Percentiles rank a stretch among this genome's conserved stretches.
These are phyloP conservation scores for Drosophila pectinifera DNA, from an alignment of 1,140 invertebrate genomes.

Conservation along the genomic window DNA sequence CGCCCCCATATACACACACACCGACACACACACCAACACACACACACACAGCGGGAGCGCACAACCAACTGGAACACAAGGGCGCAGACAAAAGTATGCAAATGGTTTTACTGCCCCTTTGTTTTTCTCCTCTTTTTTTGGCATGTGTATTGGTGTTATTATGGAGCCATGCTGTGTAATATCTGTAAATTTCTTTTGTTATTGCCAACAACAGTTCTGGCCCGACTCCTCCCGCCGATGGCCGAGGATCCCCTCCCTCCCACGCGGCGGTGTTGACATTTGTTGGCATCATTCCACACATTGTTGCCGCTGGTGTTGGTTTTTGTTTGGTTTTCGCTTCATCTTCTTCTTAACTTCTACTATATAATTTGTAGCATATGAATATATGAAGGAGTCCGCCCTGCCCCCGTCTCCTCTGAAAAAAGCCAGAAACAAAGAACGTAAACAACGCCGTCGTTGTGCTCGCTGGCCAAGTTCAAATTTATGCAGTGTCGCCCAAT, in stretches of 20 bases:
- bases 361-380: conserved; percentile 84
- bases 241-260: conserved; percentile 14
- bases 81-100: conserved; percentile 62
- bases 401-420: neutral
- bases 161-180: conserved; percentile 83
- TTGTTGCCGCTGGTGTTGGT: conserved; percentile 80
- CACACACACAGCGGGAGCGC: conserved; percentile 1
- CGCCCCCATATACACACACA: conserved; percentile 60
- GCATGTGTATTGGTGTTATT: conserved; percentile 76
- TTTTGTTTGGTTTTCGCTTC: conserved; percentile 76
- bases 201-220: conserved; percentile 78
- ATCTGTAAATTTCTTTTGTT: conserved; percentile 84
- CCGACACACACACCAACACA: conserved; percentile 17
- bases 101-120: conserved; percentile 81
- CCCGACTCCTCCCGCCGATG: neutral
- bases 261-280: conserved; percentile 71
- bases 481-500: conserved; percentile 83
- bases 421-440: conserved; percentile 40
- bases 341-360: conserved; percentile 81
- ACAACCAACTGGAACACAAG: conserved; percentile 12
- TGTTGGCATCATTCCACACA: conserved; percentile 82
- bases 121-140: conserved; percentile 53
- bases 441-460: conserved; percentile 57
- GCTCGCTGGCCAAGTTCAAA: conserved; percentile 73
- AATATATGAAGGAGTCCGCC: conserved; percentile 64